phyloP scores from a whole-genome alignment of 2,888 invertebrate genomes.

The Steinernema hermaphroditum region DNA sequence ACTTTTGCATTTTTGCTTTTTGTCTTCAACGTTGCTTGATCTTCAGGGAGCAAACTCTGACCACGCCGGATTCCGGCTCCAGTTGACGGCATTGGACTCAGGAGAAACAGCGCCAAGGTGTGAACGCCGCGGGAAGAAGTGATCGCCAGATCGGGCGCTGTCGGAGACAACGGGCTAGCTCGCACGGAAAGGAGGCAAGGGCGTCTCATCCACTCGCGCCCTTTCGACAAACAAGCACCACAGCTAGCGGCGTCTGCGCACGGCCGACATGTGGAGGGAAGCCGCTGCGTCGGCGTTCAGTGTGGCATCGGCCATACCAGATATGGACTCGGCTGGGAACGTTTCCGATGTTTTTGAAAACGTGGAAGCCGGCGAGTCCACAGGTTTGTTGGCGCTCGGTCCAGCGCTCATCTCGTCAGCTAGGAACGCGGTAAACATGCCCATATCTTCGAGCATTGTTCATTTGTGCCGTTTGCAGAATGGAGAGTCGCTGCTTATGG shows the following conservation, averaged over 20 bases:
- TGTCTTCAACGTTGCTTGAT: too few species aligned
- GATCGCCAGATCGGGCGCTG: constrained; percentile 3
- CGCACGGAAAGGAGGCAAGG: not conserved
- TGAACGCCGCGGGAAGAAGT: not conserved
- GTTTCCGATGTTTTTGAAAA: constrained; percentile 42
- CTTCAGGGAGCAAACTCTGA: too few species aligned
- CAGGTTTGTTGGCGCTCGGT: not conserved
- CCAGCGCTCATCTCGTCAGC: constrained; percentile 1
- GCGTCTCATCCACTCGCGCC: constrained; percentile 16
- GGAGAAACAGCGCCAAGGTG: not conserved
- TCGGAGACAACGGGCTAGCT: not conserved
- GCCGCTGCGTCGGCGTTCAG: constrained; percentile 24
- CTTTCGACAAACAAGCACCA: constrained; percentile 17
- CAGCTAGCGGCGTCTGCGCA: constrained; percentile 16
- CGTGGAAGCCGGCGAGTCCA: constrained; percentile 37
- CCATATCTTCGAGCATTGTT: not conserved
- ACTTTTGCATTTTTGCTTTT: not conserved
- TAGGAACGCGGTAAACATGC: constrained; percentile 6
- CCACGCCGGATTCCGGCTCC: not conserved
- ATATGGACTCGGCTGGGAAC: constrained; percentile 31
- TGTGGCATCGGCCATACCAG: constrained; percentile 24
- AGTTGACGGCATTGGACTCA: not conserved
- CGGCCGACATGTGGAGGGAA: constrained; percentile 24
- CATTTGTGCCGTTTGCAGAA: constrained; percentile 43
- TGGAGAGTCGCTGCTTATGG: constrained; percentile 64